Conservation (phyloP, 2,888 invertebrate species). For the Sesamia inferens region DNA sequence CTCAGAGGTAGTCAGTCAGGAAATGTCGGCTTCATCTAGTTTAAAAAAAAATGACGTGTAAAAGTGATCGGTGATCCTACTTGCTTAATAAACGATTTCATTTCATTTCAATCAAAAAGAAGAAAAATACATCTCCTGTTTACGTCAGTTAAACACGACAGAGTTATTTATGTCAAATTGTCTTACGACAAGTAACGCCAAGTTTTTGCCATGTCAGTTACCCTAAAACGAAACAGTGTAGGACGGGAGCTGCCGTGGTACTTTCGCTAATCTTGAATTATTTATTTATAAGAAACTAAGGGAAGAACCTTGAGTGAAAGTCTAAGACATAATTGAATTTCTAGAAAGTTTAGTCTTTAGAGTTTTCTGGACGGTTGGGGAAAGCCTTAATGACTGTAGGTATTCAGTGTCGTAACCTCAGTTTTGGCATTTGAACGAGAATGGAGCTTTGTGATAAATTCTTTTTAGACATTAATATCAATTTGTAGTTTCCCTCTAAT, state of each 20-base stretch:
- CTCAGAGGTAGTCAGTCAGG: too few species aligned
- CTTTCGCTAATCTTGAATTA: conserved; percentile 53
- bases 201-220: conserved; percentile 43
- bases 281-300: conserved; percentile 56
- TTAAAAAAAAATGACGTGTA: too few species aligned
- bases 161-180: conserved; percentile 30
- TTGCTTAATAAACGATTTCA: too few species aligned
- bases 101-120: conserved; percentile 5
- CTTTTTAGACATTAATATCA: conserved; percentile 44
- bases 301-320: conserved; percentile 42
- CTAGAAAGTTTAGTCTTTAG: conserved; percentile 50
- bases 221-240: conserved; percentile 29
- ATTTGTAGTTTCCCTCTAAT: conserved; percentile 48
- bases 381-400: conserved; percentile 37
- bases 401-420: conserved; percentile 18
- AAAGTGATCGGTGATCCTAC: too few species aligned
- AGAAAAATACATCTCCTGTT: conserved; percentile 11
- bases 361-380: conserved; percentile 41
- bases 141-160: conserved; percentile 18
- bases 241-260: conserved; percentile 18
- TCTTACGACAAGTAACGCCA: conserved; percentile 11
- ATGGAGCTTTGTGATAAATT: conserved; percentile 38
- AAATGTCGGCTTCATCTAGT: too few species aligned
- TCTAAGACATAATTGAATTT: conserved; percentile 60
- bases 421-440: conserved; percentile 32